Conservation (phyloP, 2,113 vertebrate genomes). For the Poicephalus meyeri region DNA sequence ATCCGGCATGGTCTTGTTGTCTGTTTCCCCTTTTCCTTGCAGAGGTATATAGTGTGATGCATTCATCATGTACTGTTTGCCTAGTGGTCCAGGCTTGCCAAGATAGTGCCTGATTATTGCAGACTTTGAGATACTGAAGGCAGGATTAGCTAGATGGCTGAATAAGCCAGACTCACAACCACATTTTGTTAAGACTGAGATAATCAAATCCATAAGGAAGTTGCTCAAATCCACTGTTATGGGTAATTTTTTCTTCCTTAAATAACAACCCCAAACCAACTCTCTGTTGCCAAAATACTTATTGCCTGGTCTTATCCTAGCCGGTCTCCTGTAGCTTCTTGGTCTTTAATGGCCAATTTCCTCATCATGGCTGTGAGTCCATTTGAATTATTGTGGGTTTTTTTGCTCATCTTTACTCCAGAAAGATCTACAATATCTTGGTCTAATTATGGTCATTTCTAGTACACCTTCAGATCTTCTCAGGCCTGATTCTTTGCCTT, state of each 20-base stretch:
- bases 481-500: background rate
- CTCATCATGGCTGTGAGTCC: background rate
- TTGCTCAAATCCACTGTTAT: background rate
- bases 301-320: background rate
- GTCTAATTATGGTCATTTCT: background rate
- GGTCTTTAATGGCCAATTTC: background rate
- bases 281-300: background rate
- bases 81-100: background rate
- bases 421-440: background rate
- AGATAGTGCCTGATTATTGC: background rate
- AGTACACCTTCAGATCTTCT: background rate
- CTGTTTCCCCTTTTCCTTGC: fast-evolving
- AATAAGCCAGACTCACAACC: background rate
- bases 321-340: background rate
- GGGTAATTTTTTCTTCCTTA: background rate
- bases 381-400: background rate
- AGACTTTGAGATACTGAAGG: background rate
- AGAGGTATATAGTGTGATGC: background rate
- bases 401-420: background rate
- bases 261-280: background rate
- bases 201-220: constrained; percentile 28
- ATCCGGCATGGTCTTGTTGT: background rate
- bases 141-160: background rate
- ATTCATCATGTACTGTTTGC: background rate
- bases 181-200: background rate